Percentiles rank a stretch among this genome's conserved stretches.
Conservation (phyloP, 2,113 vertebrate genomes). For the Ochotona princeps region DNA sequence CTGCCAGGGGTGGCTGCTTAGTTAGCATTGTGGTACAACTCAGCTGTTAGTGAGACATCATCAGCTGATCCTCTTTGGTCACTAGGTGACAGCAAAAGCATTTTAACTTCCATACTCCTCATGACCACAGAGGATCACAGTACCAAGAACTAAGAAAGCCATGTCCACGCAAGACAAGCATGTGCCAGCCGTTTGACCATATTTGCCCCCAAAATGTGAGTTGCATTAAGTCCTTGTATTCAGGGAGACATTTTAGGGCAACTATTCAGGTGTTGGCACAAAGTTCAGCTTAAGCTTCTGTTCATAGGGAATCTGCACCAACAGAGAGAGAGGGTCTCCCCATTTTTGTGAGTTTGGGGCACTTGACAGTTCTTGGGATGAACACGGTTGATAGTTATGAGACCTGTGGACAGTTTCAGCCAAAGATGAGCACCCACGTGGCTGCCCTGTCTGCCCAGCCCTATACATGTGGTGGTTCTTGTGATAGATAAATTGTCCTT, state of each 20-base stretch:
- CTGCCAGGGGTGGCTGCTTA: background rate
- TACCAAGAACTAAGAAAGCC: slow-evolving; percentile 31
- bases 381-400: background rate
- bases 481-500: background rate
- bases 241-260: slow-evolving; percentile 47
- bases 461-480: background rate
- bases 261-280: slow-evolving; percentile 34
- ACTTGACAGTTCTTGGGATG: background rate
- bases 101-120: background rate
- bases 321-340: background rate
- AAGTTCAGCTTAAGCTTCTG: background rate
- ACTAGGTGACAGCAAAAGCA: background rate
- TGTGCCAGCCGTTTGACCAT: slow-evolving; percentile 48
- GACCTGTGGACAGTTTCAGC: too few relatives aligned
- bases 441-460: background rate
- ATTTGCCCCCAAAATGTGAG: slow-evolving; percentile 47
- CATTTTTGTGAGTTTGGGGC: background rate
- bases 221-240: background rate
- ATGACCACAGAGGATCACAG: background rate
- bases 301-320: background rate
- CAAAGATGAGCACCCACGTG: background rate
- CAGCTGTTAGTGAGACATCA: background rate
- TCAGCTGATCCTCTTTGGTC: background rate
- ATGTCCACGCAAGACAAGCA: slow-evolving; percentile 25
- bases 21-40: background rate